These are phyloP conservation scores for Helobdella robusta DNA, from an alignment of 2,888 invertebrate genomes.

Conservation along the genomic window DNA sequence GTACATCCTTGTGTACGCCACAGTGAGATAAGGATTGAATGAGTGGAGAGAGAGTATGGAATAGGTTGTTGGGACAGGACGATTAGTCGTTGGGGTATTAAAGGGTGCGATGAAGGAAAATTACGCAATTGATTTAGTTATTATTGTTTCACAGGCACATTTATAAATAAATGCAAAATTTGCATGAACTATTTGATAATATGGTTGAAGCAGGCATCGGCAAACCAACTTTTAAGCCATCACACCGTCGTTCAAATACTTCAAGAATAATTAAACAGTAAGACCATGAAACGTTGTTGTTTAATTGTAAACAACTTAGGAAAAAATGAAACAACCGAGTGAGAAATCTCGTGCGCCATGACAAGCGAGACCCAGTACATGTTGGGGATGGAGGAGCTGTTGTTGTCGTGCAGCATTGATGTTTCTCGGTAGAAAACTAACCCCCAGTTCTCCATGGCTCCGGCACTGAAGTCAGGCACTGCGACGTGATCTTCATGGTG, in stretches of 20 bases:
- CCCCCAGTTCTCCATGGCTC: conserved; percentile 51
- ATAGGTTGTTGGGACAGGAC: too few species aligned
- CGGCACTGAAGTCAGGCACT: conserved; percentile 48
- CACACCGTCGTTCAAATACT: too few species aligned
- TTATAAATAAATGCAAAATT: not conserved
- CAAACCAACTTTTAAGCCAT: too few species aligned
- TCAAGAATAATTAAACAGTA: not conserved
- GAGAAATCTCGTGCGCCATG: conserved; percentile 48
- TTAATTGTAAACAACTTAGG: not conserved
- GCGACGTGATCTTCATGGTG: conserved; percentile 46
- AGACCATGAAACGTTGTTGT: not conserved
- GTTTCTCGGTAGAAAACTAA: conserved; percentile 47
- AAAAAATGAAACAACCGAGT: conserved; percentile 40
- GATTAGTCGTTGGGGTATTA: too few species aligned
- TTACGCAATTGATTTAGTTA: too few species aligned
- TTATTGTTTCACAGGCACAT: too few species aligned
- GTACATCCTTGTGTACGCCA: too few species aligned
- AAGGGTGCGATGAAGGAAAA: too few species aligned
- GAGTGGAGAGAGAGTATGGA: too few species aligned
- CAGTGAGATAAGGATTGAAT: too few species aligned
- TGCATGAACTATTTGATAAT: too few species aligned
- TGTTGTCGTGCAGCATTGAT: conserved; percentile 42
- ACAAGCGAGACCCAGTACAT: conserved; percentile 46
- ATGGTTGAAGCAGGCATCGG: too few species aligned
- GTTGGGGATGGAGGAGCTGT: conserved; percentile 42